These are phyloP conservation scores for Zaprionus lineosus DNA, from an alignment of 2,888 invertebrate genomes.

Conservation along the genomic window DNA sequence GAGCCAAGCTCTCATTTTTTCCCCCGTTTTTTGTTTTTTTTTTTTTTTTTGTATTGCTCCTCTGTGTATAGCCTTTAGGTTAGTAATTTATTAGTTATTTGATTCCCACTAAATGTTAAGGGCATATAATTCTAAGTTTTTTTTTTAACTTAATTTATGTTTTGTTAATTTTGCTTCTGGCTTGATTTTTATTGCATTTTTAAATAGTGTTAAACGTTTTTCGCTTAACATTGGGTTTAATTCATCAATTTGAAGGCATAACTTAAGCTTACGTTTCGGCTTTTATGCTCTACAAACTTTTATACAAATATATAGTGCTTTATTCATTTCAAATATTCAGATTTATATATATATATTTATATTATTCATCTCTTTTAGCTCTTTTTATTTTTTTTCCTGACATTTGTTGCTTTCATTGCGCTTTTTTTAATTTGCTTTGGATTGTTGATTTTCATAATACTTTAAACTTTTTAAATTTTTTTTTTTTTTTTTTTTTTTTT, in stretches of 20 bases:
- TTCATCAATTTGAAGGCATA: conserved; percentile 12
- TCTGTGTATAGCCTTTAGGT: conserved; percentile 16
- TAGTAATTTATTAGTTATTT: conserved; percentile 37
- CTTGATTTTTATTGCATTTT: conserved; percentile 48
- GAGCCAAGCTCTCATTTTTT: too few species aligned
- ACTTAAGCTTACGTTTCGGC: conserved; percentile 43
- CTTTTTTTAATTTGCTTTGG: conserved; percentile 16
- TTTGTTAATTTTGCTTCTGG: conserved; percentile 21
- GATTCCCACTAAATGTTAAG: conserved; percentile 14
- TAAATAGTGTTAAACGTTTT: conserved; percentile 39
- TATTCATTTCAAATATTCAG: conserved; percentile 11
- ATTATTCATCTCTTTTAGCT: conserved; percentile 38
- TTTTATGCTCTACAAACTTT: conserved; percentile 33
- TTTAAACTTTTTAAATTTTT: conserved; percentile 25
- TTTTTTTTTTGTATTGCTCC: not conserved
- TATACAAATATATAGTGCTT: conserved; percentile 46
- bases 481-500: not conserved
- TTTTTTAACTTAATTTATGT: conserved; percentile 22
- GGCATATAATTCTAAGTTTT: conserved; percentile 17
- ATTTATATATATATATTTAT: conserved; percentile 12
- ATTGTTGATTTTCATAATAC: conserved; percentile 26
- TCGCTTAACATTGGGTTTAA: conserved; percentile 41
- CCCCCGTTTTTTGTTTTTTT: too few species aligned
- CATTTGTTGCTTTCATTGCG: conserved; percentile 60
- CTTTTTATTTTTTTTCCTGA: conserved; percentile 57